These are phyloP conservation scores for Pangasius macronema DNA, from an alignment of 2,797 vertebrate genomes.

Conservation along the genomic window DNA sequence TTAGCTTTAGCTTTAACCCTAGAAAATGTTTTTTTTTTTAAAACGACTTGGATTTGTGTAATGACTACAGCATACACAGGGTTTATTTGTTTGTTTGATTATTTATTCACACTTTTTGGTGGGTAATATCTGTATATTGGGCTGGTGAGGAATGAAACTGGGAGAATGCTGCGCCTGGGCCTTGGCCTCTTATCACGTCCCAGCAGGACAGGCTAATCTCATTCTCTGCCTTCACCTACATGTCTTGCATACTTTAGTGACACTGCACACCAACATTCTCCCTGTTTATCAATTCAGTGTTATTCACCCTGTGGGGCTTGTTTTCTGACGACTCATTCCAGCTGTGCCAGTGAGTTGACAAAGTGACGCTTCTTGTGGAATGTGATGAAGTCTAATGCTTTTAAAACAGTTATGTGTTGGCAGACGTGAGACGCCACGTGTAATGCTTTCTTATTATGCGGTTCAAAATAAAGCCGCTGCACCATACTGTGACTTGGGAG, in stretches of 20 bases:
- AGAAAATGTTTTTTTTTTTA: not conserved
- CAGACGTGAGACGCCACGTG: constrained; percentile 30
- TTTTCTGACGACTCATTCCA: constrained; percentile 43
- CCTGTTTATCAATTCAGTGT: constrained; percentile 71
- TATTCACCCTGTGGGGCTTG: constrained; percentile 1
- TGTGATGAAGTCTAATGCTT: constrained; percentile 39
- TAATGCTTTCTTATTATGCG: constrained; percentile 47
- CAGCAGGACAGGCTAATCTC: constrained; percentile 80
- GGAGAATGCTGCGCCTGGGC: constrained; percentile 70
- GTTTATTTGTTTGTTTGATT: constrained; percentile 38
- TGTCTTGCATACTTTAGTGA: constrained; percentile 75
- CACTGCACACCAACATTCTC: constrained; percentile 72
- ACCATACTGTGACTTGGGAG: constrained; percentile 21
- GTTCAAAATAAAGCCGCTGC: constrained; percentile 27
- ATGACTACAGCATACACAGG: constrained; percentile 8
- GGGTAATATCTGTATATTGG: constrained; percentile 55
- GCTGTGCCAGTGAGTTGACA: constrained; percentile 7
- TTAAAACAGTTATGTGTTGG: constrained; percentile 32
- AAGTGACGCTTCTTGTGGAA: constrained; percentile 7
- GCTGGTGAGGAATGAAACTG: constrained; percentile 32
- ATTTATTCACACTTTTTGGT: constrained; percentile 57
- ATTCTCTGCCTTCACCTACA: constrained; percentile 78
- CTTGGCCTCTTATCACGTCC: constrained; percentile 76
- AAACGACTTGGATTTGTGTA: constrained; percentile 1
- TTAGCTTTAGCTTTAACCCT: no score